Evolutionary conservation across 2,797 vertebrate species (phyloP), one percentile per base, ranked within the genome.

Genomic region (Tragopan temminckii): DNA sequence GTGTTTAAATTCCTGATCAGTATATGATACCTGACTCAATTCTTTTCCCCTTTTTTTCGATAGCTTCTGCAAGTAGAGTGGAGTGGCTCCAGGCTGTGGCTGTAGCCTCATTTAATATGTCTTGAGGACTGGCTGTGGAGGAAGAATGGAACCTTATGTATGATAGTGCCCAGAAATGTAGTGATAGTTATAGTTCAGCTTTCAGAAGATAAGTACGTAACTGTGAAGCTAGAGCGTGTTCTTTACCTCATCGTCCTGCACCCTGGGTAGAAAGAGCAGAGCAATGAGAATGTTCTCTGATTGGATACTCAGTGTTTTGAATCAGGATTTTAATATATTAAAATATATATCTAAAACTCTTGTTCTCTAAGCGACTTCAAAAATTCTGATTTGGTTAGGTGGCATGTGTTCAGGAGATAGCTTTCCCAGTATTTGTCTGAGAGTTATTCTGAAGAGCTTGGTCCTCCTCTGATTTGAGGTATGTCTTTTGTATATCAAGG

Each of bases 51-150:
- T 38, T 1, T 38, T 38, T 27, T 70, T 59, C 88, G 75, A 70
- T 48, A 70, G 68, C 68, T 95, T 90, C 80, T 91, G 59, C 42
- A 74, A 24, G n/a, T 67, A 69, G 74, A 38, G 79, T 82, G 79
- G 81, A 3, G 5, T 80, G 58, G 71, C 85, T 96, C 42, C 64
- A 88, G 42, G 79, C 94, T 92, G 59, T 92, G 89, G n/a, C 94
- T 96, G 88, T 95, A 80, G 81, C 85, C 85, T 94, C 85, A 55
- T 58, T 75, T 75, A 88, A 85, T 68, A 75, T 67, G 43, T 88
- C 78, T 93, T 43, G 69, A 91, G 35, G 80, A 88, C 80, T 25
- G 38, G 52, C 91, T 78, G 61, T 81, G 81, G 88, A 90, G 63
- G 48, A 85, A 94, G 89, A 89, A 83, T 85, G 85, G 93, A 95